Percentiles rank a stretch among this genome's conserved stretches.
Evolutionary conservation across 2,797 vertebrate genomes (phyloP).

Genomic region (Iguana delicatissima): DNA sequence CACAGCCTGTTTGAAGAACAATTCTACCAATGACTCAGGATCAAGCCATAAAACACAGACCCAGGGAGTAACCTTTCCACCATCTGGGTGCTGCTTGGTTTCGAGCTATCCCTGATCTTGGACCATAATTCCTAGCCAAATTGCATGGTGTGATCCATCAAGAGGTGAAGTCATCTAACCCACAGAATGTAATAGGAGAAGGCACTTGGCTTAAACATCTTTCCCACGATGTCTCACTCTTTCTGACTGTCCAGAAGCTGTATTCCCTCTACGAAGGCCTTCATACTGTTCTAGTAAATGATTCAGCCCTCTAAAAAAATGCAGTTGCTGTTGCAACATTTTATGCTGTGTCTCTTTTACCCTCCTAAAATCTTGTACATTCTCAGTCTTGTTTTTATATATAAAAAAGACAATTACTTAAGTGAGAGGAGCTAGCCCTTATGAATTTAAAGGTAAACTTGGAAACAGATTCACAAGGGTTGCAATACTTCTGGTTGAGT

Average conservation of each 20-base stretch:
- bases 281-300: conserved; percentile 26
- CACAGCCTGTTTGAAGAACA: conserved; percentile 67
- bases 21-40: conserved; percentile 66
- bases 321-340: accelerated
- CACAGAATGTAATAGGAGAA: conserved; percentile 66
- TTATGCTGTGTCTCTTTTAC: neutral
- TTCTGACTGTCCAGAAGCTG: conserved; percentile 55
- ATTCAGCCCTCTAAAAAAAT: conserved; percentile 28
- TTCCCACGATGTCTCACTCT: conserved; percentile 65
- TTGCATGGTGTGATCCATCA: conserved; percentile 64
- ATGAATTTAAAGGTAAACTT: neutral
- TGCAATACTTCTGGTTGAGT: neutral
- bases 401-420: conserved; percentile 19
- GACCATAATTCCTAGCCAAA: conserved; percentile 66
- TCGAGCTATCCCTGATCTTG: conserved; percentile 61
- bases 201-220: conserved; percentile 61
- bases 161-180: conserved; percentile 72
- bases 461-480: neutral
- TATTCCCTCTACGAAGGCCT: conserved; percentile 33
- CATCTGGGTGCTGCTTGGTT: conserved; percentile 47
- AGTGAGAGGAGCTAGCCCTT: neutral
- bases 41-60: conserved; percentile 66
- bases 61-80: conserved; percentile 73
- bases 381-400: neutral
- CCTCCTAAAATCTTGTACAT: neutral